Conservation (phyloP, 2,113 vertebrate genomes). For the Climacteris rufus region DNA sequence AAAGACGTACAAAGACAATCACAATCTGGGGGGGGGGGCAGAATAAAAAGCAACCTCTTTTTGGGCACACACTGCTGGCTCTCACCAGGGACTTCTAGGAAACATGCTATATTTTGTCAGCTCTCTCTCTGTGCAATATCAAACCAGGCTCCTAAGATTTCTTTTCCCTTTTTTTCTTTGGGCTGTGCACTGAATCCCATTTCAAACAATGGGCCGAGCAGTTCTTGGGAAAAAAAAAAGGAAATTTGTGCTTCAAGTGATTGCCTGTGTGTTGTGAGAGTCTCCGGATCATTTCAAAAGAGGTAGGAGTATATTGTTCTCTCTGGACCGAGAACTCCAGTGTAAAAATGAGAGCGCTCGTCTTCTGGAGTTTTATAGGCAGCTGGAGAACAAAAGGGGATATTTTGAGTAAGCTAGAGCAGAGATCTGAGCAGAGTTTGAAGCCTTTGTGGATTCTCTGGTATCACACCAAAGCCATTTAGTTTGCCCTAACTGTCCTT, state of each 20-base stretch:
- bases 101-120: conserved; percentile 2
- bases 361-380: conserved; percentile 31
- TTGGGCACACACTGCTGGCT: not conserved
- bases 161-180: not conserved
- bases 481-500: not conserved
- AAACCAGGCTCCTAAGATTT: not conserved
- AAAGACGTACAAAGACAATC: conserved; percentile 20
- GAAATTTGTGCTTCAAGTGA: not conserved
- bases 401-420: not conserved
- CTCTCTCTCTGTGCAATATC: not conserved
- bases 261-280: not conserved
- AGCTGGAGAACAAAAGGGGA: conserved; percentile 22
- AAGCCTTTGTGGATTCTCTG: not conserved
- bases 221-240: not conserved
- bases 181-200: not conserved
- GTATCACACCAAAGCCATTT: not conserved
- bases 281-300: not conserved
- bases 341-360: not conserved
- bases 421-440: not conserved
- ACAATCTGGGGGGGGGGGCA: not conserved
- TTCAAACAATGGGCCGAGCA: conserved; percentile 16
- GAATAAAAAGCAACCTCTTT: not conserved
- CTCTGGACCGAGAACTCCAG: not conserved
- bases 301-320: not conserved
- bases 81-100: not conserved